Base-by-base conservation (phyloP, 2,888 invertebrate genomes). In the Bimastos eiseni region DNA sequence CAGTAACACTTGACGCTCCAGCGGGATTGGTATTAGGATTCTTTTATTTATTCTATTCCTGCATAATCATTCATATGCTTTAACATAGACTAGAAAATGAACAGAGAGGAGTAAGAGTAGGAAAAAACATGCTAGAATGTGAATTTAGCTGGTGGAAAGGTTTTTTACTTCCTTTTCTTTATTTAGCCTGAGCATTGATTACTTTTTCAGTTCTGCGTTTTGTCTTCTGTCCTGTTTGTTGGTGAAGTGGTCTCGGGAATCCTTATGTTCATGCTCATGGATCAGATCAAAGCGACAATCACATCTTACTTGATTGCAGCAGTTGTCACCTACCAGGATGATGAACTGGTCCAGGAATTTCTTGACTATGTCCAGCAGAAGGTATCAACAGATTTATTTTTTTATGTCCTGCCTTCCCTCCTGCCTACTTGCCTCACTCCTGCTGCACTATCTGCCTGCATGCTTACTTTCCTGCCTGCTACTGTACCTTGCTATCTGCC, bases 251-350 rank as follows among this genome's bases (percentile, higher is more conserved):
- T 92, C 21, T 91, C 92, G 33, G 93, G 92, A 8, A 91, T 92
- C 24, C 90, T 93, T 36, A 93, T 92, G 84, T 93, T 93, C 88
- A 92, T 93, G 55, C 89, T 93, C 70, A 91, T 93, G 91, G 93
- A 93, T 49, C 91, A 90, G 34, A 91, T 93, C 41, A 91, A 92
- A 89, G 89, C n/a, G 17, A 90, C 89, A 19, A 91, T 93, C 91
- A 41, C 92, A 90, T 37, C 88, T 83, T 92, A 92, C 91, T 89
- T 93, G 91, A 91, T 90, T 36, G 37, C 90, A 30, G 92, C 93
- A 36, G 91, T 93, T 33, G 89, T 90, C 36, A 89, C 91, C 70
- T 93, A 93, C 91, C 92, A 92, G 34, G 91, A 91, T 33, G 89
- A 92, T 84, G 84, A 84, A 84, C 33, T 84, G 34, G 84, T 84